Evolutionary conservation across 2,797 vertebrate genomes (phyloP).

Genomic region (Enteromius viviparus): DNA sequence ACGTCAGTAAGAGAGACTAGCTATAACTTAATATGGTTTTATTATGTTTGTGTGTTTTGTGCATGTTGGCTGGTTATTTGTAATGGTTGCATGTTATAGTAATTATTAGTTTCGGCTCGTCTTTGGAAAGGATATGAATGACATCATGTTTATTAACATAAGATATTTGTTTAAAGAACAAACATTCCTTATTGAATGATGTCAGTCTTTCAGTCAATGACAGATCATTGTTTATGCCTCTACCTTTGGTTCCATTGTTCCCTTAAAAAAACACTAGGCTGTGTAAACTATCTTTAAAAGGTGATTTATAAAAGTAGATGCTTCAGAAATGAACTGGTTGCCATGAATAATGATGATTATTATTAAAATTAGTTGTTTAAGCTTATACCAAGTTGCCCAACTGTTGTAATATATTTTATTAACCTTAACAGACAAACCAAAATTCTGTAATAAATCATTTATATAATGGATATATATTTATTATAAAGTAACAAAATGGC

Average conservation of each 20-base stretch:
- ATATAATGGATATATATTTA: background rate
- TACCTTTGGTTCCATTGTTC: background rate
- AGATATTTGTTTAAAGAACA: constrained; percentile 38
- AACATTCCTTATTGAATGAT: constrained; percentile 26
- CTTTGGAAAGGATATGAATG: background rate
- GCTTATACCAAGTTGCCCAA: background rate
- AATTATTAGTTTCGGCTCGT: background rate
- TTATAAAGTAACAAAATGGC: background rate
- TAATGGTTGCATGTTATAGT: background rate
- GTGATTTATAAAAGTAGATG: background rate
- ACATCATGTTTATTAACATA: background rate
- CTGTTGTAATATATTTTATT: background rate
- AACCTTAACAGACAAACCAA: background rate
- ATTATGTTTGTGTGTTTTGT: background rate
- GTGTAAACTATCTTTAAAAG: background rate
- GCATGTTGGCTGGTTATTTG: background rate
- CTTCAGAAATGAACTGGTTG: background rate
- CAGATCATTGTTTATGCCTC: background rate
- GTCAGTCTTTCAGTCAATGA: background rate
- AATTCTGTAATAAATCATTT: background rate
- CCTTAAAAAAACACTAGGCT: background rate
- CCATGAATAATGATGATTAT: too few species aligned
- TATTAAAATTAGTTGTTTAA: background rate
- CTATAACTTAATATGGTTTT: too few species aligned
- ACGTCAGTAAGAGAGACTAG: background rate